Evolutionary conservation across 2,113 vertebrate species (phyloP).

Genomic region (Trinectes maculatus): DNA sequence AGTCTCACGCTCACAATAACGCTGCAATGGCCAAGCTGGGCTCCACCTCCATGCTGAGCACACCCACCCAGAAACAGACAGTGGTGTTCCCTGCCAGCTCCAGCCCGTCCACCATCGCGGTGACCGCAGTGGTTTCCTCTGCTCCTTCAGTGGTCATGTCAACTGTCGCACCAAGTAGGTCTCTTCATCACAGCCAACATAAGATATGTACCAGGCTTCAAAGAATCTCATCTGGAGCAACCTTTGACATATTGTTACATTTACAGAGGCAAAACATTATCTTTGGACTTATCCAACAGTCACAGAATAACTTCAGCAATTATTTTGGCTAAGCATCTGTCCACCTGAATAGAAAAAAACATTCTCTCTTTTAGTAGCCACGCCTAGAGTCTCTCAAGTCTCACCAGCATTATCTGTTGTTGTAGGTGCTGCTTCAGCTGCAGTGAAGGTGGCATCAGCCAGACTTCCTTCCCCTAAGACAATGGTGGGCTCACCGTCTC

Average conservation of each 20-base stretch:
- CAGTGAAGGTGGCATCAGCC: conserved; percentile 90
- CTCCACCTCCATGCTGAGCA: conserved; percentile 88
- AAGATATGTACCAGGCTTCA: background rate
- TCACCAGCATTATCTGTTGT: rapidly evolving
- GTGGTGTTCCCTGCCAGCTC: conserved; percentile 90
- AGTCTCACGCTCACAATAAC: conserved; percentile 91
- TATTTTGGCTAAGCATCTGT: too few relatives aligned
- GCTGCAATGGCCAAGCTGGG: conserved; percentile 93
- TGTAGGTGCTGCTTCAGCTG: conserved; percentile 86
- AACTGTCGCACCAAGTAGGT: conserved; percentile 89
- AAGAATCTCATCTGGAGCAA: background rate
- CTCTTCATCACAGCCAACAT: background rate
- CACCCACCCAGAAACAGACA: conserved; percentile 91
- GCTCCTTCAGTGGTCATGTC: conserved; percentile 95
- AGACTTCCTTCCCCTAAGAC: conserved; percentile 94
- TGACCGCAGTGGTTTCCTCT: conserved; percentile 92
- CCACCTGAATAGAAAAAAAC: too few relatives aligned
- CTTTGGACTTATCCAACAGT: background rate
- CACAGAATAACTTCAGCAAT: background rate
- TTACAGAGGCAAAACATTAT: too few relatives aligned
- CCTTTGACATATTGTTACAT: too few relatives aligned
- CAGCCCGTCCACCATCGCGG: conserved; percentile 85
- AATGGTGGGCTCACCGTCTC: conserved; percentile 88
- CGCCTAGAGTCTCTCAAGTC: background rate
- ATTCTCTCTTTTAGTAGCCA: background rate